These are phyloP conservation scores for Arbacia lixula DNA, from an alignment of 53 echinoderm and acorn worm species.

Conservation along the genomic window DNA sequence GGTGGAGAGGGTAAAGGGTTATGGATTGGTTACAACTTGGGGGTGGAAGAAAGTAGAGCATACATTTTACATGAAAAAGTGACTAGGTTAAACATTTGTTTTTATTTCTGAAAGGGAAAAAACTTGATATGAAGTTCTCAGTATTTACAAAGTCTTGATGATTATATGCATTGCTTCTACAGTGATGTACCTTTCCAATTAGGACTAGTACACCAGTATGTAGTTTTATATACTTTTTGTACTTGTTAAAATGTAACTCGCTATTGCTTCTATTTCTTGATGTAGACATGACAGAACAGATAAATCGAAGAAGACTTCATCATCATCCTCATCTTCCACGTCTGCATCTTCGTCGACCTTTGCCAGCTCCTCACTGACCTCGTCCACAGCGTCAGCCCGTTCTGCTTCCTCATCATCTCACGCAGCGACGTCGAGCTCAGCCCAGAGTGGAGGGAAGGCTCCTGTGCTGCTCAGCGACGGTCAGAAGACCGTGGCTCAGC, in stretches of 20 bases:
- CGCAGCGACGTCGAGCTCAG: slow-evolving; percentile 22
- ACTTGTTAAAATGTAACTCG: too few relatives aligned
- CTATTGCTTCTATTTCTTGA: slow-evolving; percentile 16
- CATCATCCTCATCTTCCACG: slow-evolving; percentile 15
- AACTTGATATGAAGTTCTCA: too few relatives aligned
- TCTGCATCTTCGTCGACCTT: slow-evolving; percentile 8
- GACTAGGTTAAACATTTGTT: too few relatives aligned
- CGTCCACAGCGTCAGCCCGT: slow-evolving; percentile 12
- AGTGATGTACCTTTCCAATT: too few relatives aligned
- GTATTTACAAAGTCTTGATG: too few relatives aligned
- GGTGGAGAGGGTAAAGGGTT: too few relatives aligned
- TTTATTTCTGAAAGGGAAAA: too few relatives aligned
- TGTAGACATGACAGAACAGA: slow-evolving; percentile 66
- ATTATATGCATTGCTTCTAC: too few relatives aligned
- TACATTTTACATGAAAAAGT: too few relatives aligned
- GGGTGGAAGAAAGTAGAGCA: too few relatives aligned
- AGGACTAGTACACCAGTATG: too few relatives aligned
- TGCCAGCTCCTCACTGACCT: slow-evolving; percentile 47
- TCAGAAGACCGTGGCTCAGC: slow-evolving; percentile 91
- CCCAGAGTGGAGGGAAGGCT: not conserved
- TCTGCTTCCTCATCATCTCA: slow-evolving; percentile 21
- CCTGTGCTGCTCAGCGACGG: slow-evolving; percentile 47
- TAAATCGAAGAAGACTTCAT: slow-evolving; percentile 28
- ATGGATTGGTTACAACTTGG: too few relatives aligned
- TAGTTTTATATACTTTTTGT: not conserved